A percentile compares a stretch with the other conserved stretches of the same genome.
phyloP scores from a whole-genome alignment of 2,888 invertebrate species.

The Tachina grossa region DNA sequence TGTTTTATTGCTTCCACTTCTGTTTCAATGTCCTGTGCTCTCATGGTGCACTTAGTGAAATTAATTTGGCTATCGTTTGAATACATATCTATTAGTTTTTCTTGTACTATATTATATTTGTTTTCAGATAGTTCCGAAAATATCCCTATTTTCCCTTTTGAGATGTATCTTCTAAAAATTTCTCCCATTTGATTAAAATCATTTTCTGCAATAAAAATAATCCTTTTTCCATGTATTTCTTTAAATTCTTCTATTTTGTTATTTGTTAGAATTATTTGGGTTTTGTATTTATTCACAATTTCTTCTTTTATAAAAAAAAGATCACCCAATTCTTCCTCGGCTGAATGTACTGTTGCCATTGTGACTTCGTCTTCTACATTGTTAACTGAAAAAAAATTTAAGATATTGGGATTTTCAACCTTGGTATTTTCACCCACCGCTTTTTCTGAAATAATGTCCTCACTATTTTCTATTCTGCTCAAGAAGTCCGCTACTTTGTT shows the following conservation, averaged over 20 bases:
- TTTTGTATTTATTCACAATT: slow-evolving; percentile 60
- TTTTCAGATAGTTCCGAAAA: slow-evolving; percentile 64
- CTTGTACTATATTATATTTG: slow-evolving; percentile 68
- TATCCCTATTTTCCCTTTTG: slow-evolving; percentile 69
- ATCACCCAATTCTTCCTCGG: slow-evolving; percentile 34
- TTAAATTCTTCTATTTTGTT: slow-evolving; percentile 54
- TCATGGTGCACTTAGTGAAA: slow-evolving; percentile 70
- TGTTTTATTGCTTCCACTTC: slow-evolving; percentile 70
- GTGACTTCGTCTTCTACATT: slow-evolving; percentile 17
- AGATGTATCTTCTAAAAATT: slow-evolving; percentile 66
- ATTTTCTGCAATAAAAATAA: slow-evolving; percentile 67
- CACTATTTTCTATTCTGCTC: slow-evolving; percentile 42
- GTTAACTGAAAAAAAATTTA: background rate
- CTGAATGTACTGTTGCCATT: slow-evolving; percentile 59
- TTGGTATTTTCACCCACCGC: background rate
- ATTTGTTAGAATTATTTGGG: slow-evolving; percentile 55
- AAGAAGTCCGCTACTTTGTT: slow-evolving; percentile 46
- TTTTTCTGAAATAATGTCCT: background rate
- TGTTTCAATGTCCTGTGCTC: slow-evolving; percentile 70
- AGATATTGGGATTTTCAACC: background rate
- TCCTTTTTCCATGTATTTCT: slow-evolving; percentile 52
- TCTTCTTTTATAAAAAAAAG: slow-evolving; percentile 58
- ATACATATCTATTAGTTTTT: slow-evolving; percentile 70
- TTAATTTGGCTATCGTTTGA: slow-evolving; percentile 66
- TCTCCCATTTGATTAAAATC: slow-evolving; percentile 60